Conservation (phyloP, 1,140 invertebrate genomes). For the Oedothorax gibbosus region DNA sequence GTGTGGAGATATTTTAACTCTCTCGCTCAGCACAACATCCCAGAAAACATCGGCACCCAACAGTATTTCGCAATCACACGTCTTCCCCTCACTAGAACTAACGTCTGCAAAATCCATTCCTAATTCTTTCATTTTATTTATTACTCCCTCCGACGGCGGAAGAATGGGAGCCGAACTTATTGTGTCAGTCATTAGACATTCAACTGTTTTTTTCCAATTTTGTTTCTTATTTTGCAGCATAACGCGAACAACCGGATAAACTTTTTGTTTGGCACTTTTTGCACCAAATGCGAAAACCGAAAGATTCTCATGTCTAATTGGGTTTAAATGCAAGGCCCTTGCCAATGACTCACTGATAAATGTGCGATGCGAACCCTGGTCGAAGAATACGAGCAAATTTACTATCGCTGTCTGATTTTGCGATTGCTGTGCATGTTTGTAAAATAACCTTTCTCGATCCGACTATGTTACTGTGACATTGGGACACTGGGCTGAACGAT, state of each 20-base stretch:
- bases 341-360: background rate
- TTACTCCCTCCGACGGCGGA: background rate
- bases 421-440: background rate
- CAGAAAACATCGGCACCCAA: conserved; percentile 3
- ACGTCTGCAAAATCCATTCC: background rate
- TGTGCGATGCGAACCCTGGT: background rate
- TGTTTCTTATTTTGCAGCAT: background rate
- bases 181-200: background rate
- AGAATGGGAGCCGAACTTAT: conserved; percentile 7
- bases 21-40: background rate
- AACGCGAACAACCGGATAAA: background rate
- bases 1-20: conserved; percentile 1
- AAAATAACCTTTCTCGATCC: background rate
- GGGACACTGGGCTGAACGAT: background rate
- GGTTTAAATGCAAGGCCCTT: background rate
- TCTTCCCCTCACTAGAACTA: background rate
- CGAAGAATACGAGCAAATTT: background rate
- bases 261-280: background rate
- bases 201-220: background rate
- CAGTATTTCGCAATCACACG: background rate
- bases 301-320: background rate
- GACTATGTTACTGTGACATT: background rate
- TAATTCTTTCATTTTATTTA: conserved; percentile 1
- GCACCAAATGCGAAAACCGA: background rate
- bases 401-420: background rate